These are phyloP conservation scores for Microcebus ravelobensis DNA, from an alignment of 2,113 vertebrate genomes.

Conservation along the genomic window DNA sequence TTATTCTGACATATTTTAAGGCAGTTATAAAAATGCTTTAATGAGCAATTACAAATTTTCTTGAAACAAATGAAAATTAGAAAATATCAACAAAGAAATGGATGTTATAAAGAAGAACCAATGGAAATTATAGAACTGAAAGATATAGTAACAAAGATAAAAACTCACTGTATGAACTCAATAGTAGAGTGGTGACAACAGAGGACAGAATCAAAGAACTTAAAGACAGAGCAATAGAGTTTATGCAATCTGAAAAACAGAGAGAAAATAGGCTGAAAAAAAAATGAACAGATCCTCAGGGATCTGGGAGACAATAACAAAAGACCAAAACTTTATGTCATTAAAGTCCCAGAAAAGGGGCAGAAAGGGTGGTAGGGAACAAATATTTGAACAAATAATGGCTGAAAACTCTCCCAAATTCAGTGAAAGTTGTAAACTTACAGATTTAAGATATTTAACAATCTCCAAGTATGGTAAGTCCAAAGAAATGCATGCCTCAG, in stretches of 20 bases:
- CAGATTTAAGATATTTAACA: constrained; percentile 1
- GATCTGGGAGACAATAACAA: neutral
- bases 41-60: neutral
- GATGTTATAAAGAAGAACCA: neutral
- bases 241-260: neutral
- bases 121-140: neutral
- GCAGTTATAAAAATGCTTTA: neutral
- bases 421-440: constrained; percentile 1
- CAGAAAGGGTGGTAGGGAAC: neutral
- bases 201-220: neutral
- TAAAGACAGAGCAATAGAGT: neutral
- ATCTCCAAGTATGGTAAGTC: neutral
- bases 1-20: neutral
- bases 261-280: neutral
- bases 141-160: neutral
- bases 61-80: constrained; percentile 11
- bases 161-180: neutral
- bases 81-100: neutral
- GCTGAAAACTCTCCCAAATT: neutral
- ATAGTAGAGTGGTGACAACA: neutral
- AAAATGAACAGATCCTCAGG: neutral
- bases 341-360: neutral
- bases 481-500: neutral
- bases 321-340: neutral
- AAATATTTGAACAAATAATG: neutral